Evolutionary conservation across 2,113 vertebrate species (phyloP).

Genomic region (Aspiorhynchus laticeps): DNA sequence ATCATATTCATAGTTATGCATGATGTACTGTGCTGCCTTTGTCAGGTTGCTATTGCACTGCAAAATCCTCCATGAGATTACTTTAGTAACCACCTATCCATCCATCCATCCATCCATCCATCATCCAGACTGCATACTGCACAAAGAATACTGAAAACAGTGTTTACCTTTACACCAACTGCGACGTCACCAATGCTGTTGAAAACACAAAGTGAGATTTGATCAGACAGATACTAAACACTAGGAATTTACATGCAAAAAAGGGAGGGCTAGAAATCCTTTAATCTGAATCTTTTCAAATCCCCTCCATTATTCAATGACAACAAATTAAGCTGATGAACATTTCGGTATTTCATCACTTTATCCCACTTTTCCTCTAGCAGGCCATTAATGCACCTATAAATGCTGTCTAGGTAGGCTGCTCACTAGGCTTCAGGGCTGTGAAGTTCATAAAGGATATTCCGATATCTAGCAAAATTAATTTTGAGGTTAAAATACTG

Average conservation of each 20-base stretch:
- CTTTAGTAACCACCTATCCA: neutral
- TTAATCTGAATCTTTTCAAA: conserved; percentile 22
- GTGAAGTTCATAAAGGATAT: neutral
- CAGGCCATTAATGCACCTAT: neutral
- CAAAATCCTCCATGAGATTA: neutral
- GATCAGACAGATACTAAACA: neutral
- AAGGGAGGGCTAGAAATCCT: neutral
- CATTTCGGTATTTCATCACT: conserved; percentile 8
- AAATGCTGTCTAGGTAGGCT: neutral
- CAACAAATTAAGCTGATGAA: conserved; percentile 30
- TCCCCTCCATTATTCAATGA: conserved; percentile 10
- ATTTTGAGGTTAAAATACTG: neutral
- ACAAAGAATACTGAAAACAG: conserved; percentile 17
- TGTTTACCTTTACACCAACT: conserved; percentile 96
- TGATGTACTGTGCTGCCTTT: neutral
- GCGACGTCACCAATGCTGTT: conserved; percentile 94
- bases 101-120: neutral
- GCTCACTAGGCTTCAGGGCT: neutral
- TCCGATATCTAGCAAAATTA: neutral
- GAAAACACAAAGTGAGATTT: conserved; percentile 65
- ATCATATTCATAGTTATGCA: neutral
- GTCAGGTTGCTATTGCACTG: neutral
- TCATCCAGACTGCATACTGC: neutral
- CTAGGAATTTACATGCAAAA: conserved; percentile 16
- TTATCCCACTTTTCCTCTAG: neutral